Percentiles rank a stretch among this genome's conserved stretches.
Conservation (phyloP, 1,140 invertebrate species). For the Drosophila pectinifera region DNA sequence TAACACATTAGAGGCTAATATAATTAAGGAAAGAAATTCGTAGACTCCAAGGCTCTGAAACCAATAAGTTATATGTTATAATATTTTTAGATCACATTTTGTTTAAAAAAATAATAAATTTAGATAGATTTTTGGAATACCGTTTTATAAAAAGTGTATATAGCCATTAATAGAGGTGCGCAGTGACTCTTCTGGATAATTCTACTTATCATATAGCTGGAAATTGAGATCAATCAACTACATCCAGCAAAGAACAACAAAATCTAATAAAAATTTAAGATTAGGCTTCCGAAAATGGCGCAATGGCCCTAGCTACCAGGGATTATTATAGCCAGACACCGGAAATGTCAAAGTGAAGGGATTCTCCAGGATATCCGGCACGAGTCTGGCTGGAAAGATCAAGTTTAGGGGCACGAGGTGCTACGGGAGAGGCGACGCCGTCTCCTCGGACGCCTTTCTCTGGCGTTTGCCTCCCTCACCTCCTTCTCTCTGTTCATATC, state of each 20-base stretch:
- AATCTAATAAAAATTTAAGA: background rate
- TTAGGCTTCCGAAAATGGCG: background rate
- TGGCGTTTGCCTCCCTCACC: background rate
- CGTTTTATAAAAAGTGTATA: background rate
- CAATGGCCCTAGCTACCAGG: background rate
- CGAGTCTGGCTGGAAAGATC: too few species aligned
- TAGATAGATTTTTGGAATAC: too few species aligned
- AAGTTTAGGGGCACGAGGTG: background rate
- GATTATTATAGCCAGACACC: too few species aligned
- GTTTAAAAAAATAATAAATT: too few species aligned
- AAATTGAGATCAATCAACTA: too few species aligned
- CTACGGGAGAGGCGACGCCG: background rate
- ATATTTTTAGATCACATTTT: too few species aligned
- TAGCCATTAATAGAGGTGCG: background rate
- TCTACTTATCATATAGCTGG: too few species aligned
- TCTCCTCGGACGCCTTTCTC: background rate
- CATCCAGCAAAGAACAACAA: too few species aligned
- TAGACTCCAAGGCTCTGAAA: too few species aligned
- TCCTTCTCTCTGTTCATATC: constrained; percentile 33
- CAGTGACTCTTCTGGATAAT: background rate
- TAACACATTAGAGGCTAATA: background rate
- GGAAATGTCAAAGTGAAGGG: too few species aligned
- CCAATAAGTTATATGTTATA: too few species aligned
- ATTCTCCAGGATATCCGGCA: background rate
- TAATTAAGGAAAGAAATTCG: background rate